phyloP scores from a whole-genome alignment of 64 coral and sea anemone genomes.

The Stylophora pistillata region DNA sequence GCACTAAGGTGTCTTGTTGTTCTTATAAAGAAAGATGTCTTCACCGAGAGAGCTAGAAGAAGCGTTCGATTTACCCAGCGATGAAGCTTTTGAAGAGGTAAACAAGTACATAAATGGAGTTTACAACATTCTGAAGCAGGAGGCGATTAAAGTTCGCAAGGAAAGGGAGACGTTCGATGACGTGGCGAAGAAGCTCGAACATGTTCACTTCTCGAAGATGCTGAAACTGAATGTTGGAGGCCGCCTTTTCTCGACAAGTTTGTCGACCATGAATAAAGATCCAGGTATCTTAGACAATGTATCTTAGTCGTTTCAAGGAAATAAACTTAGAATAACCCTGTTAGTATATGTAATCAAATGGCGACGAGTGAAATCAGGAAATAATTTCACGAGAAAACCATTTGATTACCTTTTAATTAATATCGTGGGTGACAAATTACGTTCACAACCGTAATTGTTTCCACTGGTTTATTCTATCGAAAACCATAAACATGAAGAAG shows the following conservation, averaged over 20 bases:
- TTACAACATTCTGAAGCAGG: constrained; percentile 32
- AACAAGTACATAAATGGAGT: neutral
- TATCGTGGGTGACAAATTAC: too few relatives aligned
- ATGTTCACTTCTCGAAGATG: constrained; percentile 3
- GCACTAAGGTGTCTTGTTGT: neutral
- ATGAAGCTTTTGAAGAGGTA: neutral
- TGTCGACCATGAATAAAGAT: constrained; percentile 42
- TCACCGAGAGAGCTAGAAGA: neutral
- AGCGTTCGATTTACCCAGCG: neutral
- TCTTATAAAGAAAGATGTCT: neutral
- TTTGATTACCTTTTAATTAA: too few relatives aligned
- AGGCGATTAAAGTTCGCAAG: constrained; percentile 12
- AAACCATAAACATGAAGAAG: too few relatives aligned
- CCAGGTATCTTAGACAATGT: neutral
- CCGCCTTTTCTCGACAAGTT: constrained; percentile 28
- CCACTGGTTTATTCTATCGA: too few relatives aligned
- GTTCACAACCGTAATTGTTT: too few relatives aligned
- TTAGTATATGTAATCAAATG: too few relatives aligned
- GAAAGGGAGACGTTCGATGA: constrained; percentile 30
- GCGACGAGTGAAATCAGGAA: too few relatives aligned
- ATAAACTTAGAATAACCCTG: too few relatives aligned
- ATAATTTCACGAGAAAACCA: too few relatives aligned
- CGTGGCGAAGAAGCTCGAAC: constrained; percentile 10
- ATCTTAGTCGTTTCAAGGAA: too few relatives aligned
- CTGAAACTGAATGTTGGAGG: constrained; percentile 57